Evolutionary conservation across 2,888 invertebrate genomes (phyloP).

Genomic region (Cheilosia grossa): DNA sequence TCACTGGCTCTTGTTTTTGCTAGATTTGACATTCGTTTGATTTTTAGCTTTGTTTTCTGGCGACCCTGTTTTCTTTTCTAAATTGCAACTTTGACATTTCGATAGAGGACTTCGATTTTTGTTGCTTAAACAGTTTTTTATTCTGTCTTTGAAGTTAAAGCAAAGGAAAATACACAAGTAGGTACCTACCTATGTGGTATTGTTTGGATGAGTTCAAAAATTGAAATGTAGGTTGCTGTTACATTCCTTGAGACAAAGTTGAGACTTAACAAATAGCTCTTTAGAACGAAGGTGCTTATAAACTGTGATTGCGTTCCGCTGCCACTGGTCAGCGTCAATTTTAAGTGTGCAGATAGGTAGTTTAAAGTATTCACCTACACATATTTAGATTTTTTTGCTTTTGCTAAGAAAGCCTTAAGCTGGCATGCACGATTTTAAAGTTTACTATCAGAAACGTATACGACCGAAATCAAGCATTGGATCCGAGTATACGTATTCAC

Average conservation of each 20-base stretch:
- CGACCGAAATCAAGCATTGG: no score
- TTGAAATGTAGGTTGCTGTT: constrained; percentile 21
- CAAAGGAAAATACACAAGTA: neutral
- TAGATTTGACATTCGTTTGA: constrained; percentile 64
- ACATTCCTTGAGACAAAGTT: constrained; percentile 5
- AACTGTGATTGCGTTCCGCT: neutral
- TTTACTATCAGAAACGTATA: no score
- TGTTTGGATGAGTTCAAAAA: neutral
- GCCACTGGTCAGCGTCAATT: neutral
- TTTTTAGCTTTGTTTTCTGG: constrained; percentile 23
- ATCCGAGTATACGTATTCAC: no score
- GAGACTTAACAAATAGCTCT: neutral
- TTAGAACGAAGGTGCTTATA: neutral
- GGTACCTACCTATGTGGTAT: neutral
- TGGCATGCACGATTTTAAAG: no score
- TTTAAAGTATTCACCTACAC: no score
- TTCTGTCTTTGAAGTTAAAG: neutral
- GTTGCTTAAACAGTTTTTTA: neutral
- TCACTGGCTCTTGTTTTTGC: constrained; percentile 26
- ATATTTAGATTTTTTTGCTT: no score
- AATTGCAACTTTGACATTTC: constrained; percentile 65
- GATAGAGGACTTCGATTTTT: constrained; percentile 30
- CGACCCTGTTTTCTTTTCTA: constrained; percentile 43
- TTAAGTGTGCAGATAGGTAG: no score
- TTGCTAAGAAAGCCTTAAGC: no score